phyloP scores from a whole-genome alignment of 1,140 invertebrate genomes.

The Caenorhabditis inopinata region DNA sequence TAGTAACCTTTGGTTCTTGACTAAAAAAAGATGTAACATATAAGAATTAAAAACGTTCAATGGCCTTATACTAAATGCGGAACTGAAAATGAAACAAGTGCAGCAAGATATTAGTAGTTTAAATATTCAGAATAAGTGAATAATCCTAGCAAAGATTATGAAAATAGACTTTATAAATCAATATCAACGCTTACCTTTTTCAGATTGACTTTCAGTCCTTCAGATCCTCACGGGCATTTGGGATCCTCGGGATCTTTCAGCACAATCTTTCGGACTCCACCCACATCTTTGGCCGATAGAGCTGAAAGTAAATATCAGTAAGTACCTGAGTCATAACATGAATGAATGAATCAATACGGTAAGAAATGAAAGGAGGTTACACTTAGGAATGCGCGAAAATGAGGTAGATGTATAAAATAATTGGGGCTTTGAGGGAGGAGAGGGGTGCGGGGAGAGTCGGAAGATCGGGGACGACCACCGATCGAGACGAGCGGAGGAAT shows the following conservation, averaged over 20 bases:
- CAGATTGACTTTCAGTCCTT: background rate
- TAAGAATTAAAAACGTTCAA: no score
- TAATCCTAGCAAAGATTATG: no score
- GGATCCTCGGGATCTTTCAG: background rate
- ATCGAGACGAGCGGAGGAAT: constrained; percentile 1
- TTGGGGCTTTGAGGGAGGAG: background rate
- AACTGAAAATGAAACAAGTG: no score
- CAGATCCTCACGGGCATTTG: constrained; percentile 1
- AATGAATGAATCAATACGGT: background rate
- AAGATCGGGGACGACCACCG: background rate
- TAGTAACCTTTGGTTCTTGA: no score
- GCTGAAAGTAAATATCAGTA: background rate
- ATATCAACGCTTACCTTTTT: background rate
- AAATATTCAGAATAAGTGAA: no score
- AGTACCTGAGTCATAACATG: no score
- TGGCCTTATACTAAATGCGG: no score
- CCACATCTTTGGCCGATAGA: background rate
- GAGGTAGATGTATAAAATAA: background rate
- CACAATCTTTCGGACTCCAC: background rate
- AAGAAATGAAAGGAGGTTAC: background rate
- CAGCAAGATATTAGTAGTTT: no score
- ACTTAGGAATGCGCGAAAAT: background rate
- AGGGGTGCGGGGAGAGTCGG: background rate
- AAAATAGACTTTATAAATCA: no score
- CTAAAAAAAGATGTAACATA: no score